Evolutionary conservation across 1,140 invertebrate species (phyloP).

Genomic region (Oscheius sp.): DNA sequence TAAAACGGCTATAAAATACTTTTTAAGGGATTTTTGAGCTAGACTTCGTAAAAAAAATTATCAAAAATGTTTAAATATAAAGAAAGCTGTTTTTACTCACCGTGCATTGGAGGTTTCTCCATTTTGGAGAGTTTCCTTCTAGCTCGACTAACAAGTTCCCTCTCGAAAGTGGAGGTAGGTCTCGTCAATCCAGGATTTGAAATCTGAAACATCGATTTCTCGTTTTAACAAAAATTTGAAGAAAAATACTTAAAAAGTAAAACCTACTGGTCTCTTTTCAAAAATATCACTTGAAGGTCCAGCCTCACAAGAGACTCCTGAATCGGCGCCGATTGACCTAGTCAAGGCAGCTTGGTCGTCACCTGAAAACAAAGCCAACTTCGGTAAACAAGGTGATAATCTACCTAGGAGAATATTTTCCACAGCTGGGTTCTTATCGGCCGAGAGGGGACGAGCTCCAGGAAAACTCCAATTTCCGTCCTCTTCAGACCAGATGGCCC

Average conservation of each 20-base stretch:
- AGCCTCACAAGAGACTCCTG: slow-evolving; percentile 15
- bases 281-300: slow-evolving; percentile 8
- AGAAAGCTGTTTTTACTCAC: not conserved
- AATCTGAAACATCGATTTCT: slow-evolving; percentile 3
- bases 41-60: too few species aligned
- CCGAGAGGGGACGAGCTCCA: not conserved
- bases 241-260: slow-evolving; percentile 16
- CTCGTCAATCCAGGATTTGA: slow-evolving; percentile 4
- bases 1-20: too few species aligned
- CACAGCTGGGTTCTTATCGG: not conserved
- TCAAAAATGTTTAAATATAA: not conserved
- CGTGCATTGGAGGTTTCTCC: not conserved
- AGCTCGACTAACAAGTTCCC: not conserved
- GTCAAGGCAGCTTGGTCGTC: slow-evolving; percentile 15
- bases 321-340: slow-evolving; percentile 1
- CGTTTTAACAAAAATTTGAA: too few species aligned
- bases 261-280: slow-evolving; percentile 41
- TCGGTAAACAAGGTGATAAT: not conserved
- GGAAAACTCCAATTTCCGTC: slow-evolving; percentile 74
- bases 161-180: slow-evolving; percentile 1
- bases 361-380: slow-evolving; percentile 44
- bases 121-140: not conserved
- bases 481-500: slow-evolving; percentile 77
- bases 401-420: slow-evolving; percentile 4
- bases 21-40: too few species aligned